phyloP scores from a whole-genome alignment of 92 coral and sea anemone species.

The Epizoanthus scotinus region DNA sequence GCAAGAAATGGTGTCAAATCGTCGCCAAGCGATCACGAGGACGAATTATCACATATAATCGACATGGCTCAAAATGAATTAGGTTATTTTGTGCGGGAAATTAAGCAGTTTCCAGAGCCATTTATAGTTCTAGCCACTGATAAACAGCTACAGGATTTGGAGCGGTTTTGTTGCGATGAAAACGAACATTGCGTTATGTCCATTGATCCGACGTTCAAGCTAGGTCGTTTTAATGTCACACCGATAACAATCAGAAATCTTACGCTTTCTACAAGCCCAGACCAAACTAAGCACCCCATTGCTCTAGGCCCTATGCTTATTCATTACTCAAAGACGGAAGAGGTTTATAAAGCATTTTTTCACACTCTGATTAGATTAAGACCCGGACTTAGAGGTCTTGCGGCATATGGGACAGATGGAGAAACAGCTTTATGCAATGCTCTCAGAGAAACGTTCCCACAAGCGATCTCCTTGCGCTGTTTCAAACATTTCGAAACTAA shows the following conservation, averaged over 20 bases:
- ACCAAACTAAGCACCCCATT: slow-evolving; percentile 25
- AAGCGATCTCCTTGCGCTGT: slow-evolving; percentile 45
- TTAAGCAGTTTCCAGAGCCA: background rate
- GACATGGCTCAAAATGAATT: slow-evolving; percentile 33
- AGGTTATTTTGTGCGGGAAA: slow-evolving; percentile 18
- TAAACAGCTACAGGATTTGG: slow-evolving; percentile 34
- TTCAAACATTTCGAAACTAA: slow-evolving; percentile 48
- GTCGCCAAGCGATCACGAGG: no score
- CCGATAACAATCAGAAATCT: slow-evolving; percentile 45
- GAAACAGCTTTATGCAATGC: slow-evolving; percentile 53
- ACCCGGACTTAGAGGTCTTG: slow-evolving; percentile 40
- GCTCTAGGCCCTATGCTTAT: slow-evolving; percentile 49
- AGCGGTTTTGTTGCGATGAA: slow-evolving; percentile 44
- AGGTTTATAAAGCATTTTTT: slow-evolving; percentile 37
- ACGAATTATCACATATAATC: slow-evolving; percentile 28
- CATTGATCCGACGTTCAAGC: slow-evolving; percentile 63
- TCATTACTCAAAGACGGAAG: slow-evolving; percentile 53
- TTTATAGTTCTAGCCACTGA: slow-evolving; percentile 55
- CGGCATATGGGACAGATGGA: slow-evolving; percentile 51
- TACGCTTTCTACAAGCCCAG: no score
- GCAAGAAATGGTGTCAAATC: no score
- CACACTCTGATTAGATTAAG: slow-evolving; percentile 41
- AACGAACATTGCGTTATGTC: slow-evolving; percentile 52
- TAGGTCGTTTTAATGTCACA: slow-evolving; percentile 57
- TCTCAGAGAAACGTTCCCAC: slow-evolving; percentile 25